phyloP scores from a whole-genome alignment of 2,113 vertebrate species.

The Myiozetetes cayanensis region DNA sequence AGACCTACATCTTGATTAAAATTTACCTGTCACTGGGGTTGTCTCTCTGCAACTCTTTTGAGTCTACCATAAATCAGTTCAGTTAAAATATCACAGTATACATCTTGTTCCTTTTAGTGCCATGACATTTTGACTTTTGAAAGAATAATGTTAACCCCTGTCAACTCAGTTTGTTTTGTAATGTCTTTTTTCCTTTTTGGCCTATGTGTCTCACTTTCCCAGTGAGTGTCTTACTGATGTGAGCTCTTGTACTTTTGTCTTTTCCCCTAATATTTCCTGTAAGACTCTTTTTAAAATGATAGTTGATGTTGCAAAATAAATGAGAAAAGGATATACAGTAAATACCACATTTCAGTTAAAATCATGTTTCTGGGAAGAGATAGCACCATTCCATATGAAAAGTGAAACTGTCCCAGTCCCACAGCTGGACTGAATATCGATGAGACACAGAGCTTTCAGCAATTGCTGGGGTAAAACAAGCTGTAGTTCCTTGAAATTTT shows the following conservation, averaged over 20 bases:
- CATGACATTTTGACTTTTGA: slow-evolving; percentile 1
- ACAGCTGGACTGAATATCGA: background rate
- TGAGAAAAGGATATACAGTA: background rate
- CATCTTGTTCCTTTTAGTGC: background rate
- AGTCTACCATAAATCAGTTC: background rate
- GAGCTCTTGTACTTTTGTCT: background rate
- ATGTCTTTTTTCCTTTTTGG: background rate
- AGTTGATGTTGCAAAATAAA: background rate
- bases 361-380: background rate
- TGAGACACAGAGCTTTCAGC: background rate
- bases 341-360: background rate
- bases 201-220: background rate
- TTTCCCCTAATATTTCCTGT: background rate
- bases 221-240: background rate
- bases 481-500: background rate
- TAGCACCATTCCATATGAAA: background rate
- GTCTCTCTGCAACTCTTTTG: background rate
- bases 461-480: background rate
- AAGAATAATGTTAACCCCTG: background rate
- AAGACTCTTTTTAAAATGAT: background rate
- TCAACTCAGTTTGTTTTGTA: background rate
- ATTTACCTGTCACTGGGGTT: background rate
- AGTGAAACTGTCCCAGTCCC: background rate
- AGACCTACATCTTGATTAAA: background rate
- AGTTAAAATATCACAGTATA: background rate